Evolutionary conservation across 2,113 vertebrate genomes (phyloP).

Genomic region (Ctenomys sociabilis): DNA sequence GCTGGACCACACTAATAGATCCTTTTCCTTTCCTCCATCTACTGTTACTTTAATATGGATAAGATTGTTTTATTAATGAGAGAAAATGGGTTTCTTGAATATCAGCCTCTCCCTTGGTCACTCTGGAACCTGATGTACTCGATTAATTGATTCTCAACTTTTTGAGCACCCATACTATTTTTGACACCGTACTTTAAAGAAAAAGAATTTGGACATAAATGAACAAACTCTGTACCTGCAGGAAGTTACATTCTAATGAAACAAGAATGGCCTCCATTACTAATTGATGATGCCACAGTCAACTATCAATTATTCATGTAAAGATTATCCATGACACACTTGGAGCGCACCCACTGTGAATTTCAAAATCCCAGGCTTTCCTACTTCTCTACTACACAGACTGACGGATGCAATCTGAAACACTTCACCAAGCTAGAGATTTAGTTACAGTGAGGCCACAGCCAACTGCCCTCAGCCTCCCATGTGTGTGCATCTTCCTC

Average conservation of each 20-base stretch:
- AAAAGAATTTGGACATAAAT: constrained; percentile 47
- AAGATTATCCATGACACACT: constrained; percentile 69
- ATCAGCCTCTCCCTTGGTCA: constrained; percentile 71
- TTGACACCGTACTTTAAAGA: constrained; percentile 65
- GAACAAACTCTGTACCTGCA: constrained; percentile 74
- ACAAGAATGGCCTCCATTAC: constrained; percentile 65
- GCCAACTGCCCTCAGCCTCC: neutral
- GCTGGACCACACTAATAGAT: constrained; percentile 80
- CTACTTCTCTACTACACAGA: neutral
- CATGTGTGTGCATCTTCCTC: neutral
- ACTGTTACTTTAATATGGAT: constrained; percentile 82
- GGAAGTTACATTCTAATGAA: constrained; percentile 77
- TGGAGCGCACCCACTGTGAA: constrained; percentile 51
- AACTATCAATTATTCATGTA: constrained; percentile 79
- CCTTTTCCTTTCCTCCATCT: constrained; percentile 73
- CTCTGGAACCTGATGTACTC: constrained; percentile 76
- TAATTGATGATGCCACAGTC: constrained; percentile 69
- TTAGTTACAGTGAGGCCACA: neutral
- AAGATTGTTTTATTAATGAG: constrained; percentile 84
- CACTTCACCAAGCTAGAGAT: neutral
- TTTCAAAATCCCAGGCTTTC: constrained; percentile 56
- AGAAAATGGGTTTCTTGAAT: constrained; percentile 81
- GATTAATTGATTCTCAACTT: constrained; percentile 79
- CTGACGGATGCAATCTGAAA: neutral
- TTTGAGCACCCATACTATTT: constrained; percentile 72